Evolutionary conservation across 2,113 vertebrate genomes (phyloP), one percentile per base, ranked within the genome.

Genomic region (Canis aureus): DNA sequence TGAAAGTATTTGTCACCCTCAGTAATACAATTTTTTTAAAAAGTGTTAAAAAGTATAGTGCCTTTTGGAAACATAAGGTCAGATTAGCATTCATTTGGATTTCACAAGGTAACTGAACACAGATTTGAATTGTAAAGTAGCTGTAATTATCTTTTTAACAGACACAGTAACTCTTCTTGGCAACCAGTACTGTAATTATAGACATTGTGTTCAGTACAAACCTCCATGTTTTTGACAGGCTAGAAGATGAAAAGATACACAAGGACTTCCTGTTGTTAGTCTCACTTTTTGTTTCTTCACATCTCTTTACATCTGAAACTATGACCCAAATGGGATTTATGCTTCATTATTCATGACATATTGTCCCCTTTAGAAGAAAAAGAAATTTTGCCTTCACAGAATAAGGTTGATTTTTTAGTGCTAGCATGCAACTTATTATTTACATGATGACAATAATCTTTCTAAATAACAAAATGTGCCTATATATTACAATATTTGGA

Each of bases 131-230:
- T 97, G 96, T 95, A 83, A 97, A 98, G 92, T 78, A 95, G 83
- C 67, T 96, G 53, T 96, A 98, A 97, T 97, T 97, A 92, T 86
- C 91, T 81, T 97, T 96, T 97, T 96, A 97, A 97, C 85, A 97
- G 88, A 95, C 95, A 74, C 90, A n/a, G 49, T 96, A 69, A 96
- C 85, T 96, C 92, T 88, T 92, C 78, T 84, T 97, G 95, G 96
- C 92, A 98, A 86, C 66, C 66, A 55, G 59, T 22, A 80, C 98
- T 97, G 73, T 92, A 97, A 93, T 91, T 96, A 92, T 64, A 98
- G 94, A 95, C 92, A 82, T 62, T 94, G 86, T 97, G 78, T 91
- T 97, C 17, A 90, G 89, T 92, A 64, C 19, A 97, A 94, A 90
- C 29, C 83, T 87, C 60, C 83, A 67, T 91, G 78, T 95, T 79